Conservation (phyloP, 1,140 invertebrate genomes). For the Nixonia krombeini region DNA sequence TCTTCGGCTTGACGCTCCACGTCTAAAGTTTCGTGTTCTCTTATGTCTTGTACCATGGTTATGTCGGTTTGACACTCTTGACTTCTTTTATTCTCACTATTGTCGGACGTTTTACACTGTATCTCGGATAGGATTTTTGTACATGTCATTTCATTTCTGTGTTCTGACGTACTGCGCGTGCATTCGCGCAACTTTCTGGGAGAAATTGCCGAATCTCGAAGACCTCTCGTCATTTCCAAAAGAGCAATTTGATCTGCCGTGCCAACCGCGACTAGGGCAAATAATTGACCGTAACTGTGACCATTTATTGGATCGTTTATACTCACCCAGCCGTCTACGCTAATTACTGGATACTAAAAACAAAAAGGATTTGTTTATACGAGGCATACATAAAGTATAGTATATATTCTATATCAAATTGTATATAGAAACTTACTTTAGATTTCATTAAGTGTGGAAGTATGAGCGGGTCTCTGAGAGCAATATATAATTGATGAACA, state of each 20-base stretch:
- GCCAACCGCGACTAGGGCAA: constrained; percentile 74
- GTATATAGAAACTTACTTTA: constrained; percentile 54
- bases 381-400: too few relatives aligned
- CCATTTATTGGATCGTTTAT: constrained; percentile 68
- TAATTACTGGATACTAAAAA: constrained; percentile 74
- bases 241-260: constrained; percentile 74
- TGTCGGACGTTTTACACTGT: too few relatives aligned
- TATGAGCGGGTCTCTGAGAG: constrained; percentile 74
- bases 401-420: too few relatives aligned
- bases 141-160: neutral
- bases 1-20: constrained; percentile 22
- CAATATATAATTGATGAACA: constrained; percentile 75
- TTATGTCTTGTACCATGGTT: constrained; percentile 45
- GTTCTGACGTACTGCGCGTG: neutral
- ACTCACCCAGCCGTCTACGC: constrained; percentile 75
- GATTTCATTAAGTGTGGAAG: constrained; percentile 70
- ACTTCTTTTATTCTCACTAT: constrained; percentile 34
- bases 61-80: constrained; percentile 65
- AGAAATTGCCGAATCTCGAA: constrained; percentile 58
- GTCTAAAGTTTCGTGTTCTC: too few relatives aligned
- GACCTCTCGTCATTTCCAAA: constrained; percentile 71
- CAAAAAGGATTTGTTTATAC: too few relatives aligned
- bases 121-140: too few relatives aligned
- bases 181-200: constrained; percentile 38
- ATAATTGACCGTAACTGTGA: constrained; percentile 69